Base-by-base conservation (phyloP, 2,888 invertebrate species). In the Drosophila prostipennis region DNA sequence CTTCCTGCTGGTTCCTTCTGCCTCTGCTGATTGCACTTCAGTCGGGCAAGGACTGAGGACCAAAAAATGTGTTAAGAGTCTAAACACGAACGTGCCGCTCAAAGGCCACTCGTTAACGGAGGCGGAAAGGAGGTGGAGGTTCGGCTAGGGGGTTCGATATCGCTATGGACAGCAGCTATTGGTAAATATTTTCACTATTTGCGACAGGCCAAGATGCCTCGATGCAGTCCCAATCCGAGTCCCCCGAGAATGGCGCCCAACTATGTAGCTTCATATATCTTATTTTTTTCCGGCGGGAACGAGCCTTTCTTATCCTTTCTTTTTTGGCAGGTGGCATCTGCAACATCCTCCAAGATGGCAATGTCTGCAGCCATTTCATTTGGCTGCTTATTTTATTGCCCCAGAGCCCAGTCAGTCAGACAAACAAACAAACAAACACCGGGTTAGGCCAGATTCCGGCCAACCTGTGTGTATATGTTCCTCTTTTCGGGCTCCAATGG, bases 41-140 rank as follows among this genome's bases (percentile, higher is more conserved):
- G 73, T 64, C 53, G 58, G 70, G 67, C 32, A 39, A 58, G 61
- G 34, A 34, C 11, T 39, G 39, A 58, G 61, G 46, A 61, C 37
- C 72, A 57, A 80, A 77, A 82, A 86, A 86, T 82, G 81, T 82
- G 86, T 82, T 82, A 82, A 82, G 81, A 82, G 86, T 82, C 81
- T 80, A 86, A 83, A 83, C 81, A 82, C 81, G 81, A 82, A 86
- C 81, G 81, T 82, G 81, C 81, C 55, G 86, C 80, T 86, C 86
- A 82, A 82, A 82, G 86, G 86, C 86, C 86, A 82, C 86, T 82
- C 86, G 86, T 82, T 86, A 83, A 78, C 72, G 55, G 67, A 69
- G 65, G 61, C 57, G 3, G 10, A 34, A 3, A 10, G 64, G 55
- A 56, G 49, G 46, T 40, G 48, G 54, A 48, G 54, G 36, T 32